A percentile compares a stretch with the other conserved stretches of the same genome.
These are phyloP conservation scores for Hylaeus anthracinus DNA, from an alignment of 1,140 invertebrate genomes.

Conservation along the genomic window DNA sequence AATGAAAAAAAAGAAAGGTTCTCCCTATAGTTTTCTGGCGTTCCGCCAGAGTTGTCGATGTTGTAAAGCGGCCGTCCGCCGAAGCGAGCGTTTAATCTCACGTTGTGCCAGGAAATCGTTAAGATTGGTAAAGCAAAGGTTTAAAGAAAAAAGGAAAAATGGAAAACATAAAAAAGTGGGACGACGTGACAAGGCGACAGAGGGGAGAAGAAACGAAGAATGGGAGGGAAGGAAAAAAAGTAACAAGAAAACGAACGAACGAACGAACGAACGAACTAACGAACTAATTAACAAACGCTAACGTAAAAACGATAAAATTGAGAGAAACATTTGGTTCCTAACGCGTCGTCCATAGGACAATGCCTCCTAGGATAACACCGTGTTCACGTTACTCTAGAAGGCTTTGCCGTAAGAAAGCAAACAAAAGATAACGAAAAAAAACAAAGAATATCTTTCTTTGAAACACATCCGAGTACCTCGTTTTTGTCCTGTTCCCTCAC, in stretches of 20 bases:
- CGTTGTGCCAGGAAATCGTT: not conserved
- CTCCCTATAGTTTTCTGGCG: not conserved
- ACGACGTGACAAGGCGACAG: not conserved
- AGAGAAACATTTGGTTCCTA: conserved; percentile 42
- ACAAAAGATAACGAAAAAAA: not conserved
- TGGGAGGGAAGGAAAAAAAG: not conserved
- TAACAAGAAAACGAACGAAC: not conserved
- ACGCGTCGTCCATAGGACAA: conserved; percentile 35
- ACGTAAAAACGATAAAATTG: not conserved
- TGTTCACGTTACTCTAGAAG: conserved; percentile 35
- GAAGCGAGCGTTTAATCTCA: conserved; percentile 15
- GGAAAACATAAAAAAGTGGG: not conserved
- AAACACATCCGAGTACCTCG: not conserved
- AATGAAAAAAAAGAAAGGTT: too few relatives aligned
- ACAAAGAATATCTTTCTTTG: not conserved
- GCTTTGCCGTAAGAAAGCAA: not conserved
- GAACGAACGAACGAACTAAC: not conserved
- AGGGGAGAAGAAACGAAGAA: conserved; percentile 21
- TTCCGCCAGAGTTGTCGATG: conserved; percentile 6
- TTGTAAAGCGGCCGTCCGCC: conserved; percentile 14
- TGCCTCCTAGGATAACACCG: conserved; percentile 33
- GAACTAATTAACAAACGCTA: too few relatives aligned
- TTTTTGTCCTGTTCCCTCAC: not conserved
- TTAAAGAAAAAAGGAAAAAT: too few relatives aligned
- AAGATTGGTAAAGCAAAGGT: not conserved